Conservation (phyloP, 2,797 vertebrate species). For the Aotus griseimembra region DNA sequence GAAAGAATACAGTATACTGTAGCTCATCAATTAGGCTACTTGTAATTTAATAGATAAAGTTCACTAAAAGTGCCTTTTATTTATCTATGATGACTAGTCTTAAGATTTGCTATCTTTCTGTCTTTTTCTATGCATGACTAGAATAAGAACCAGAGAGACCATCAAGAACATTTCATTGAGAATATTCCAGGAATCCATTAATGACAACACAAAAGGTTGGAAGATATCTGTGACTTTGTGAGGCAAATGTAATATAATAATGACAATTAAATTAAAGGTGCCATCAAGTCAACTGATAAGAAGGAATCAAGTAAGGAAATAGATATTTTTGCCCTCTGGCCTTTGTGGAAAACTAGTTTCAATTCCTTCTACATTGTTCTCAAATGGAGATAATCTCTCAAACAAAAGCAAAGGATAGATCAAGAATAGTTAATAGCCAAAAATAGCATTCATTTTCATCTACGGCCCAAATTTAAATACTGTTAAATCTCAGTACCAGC, state of each 20-base stretch:
- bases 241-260: background rate
- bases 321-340: background rate
- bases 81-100: background rate
- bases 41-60: background rate
- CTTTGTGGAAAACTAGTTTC: background rate
- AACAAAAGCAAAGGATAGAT: background rate
- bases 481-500: background rate
- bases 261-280: background rate
- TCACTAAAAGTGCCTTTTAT: background rate
- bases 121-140: background rate
- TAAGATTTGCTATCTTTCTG: slow-evolving; percentile 35
- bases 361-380: background rate
- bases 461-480: background rate
- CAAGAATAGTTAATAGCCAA: background rate
- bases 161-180: background rate
- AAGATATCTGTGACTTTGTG: background rate
- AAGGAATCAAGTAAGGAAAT: background rate
- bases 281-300: background rate
- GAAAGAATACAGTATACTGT: slow-evolving; percentile 2
- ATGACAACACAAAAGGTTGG: background rate
- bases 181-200: background rate
- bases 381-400: background rate
- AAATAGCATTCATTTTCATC: background rate
- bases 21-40: background rate
- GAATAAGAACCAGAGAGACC: background rate